phyloP scores from a whole-genome alignment of 2,113 vertebrate genomes.

The Anguilla rostrata region DNA sequence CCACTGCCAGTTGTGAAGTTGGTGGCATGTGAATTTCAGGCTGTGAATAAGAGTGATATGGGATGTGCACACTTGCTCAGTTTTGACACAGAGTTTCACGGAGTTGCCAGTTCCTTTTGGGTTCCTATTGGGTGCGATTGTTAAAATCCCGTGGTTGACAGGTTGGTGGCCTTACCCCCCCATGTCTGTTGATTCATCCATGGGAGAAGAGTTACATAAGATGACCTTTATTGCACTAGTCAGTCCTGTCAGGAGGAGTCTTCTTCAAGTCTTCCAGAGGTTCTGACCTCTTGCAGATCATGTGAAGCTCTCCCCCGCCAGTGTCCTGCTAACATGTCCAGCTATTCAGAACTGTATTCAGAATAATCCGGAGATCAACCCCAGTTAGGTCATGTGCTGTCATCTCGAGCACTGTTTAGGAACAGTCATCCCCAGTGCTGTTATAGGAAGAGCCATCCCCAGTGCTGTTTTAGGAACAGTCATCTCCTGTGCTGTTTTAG shows the following conservation, averaged over 20 bases:
- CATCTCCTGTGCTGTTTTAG: not conserved
- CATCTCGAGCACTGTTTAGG: no score
- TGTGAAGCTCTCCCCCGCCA: not conserved
- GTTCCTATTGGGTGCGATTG: not conserved
- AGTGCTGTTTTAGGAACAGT: not conserved
- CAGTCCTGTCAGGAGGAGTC: conserved; percentile 11
- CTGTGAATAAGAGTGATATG: not conserved
- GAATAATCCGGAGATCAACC: not conserved
- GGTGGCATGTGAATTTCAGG: not conserved
- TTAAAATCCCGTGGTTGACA: not conserved
- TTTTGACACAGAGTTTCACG: not conserved
- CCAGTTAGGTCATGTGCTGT: not conserved
- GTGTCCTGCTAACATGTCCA: not conserved
- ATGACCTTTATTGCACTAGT: conserved; percentile 18
- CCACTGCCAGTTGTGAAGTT: not conserved
- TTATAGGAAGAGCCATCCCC: not conserved
- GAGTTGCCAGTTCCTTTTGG: not conserved
- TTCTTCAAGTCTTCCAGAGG: conserved; percentile 7
- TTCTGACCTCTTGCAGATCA: not conserved
- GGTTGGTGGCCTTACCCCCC: not conserved
- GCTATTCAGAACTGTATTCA: not conserved
- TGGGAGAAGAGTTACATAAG: conserved; percentile 10
- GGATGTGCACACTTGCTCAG: not conserved
- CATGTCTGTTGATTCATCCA: not conserved
- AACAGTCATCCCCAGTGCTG: not conserved